A percentile compares a stretch with the other conserved stretches of the same genome.
Conservation (phyloP, 2,113 vertebrate genomes). For the Vireo altiloquus region DNA sequence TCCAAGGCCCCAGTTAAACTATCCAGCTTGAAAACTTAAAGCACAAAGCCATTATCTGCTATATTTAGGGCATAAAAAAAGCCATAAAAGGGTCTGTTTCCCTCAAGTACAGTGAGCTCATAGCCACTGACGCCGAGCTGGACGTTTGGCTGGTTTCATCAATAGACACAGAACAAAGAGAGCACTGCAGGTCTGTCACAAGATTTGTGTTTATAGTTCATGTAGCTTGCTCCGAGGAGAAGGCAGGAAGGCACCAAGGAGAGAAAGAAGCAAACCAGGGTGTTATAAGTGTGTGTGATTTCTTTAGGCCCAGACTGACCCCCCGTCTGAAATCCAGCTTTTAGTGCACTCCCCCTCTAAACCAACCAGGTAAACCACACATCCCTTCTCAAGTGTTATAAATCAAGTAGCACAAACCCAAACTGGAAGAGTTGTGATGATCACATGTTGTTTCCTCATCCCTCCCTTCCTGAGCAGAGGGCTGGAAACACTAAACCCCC, state of each 20-base stretch:
- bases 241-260: neutral
- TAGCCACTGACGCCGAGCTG: neutral
- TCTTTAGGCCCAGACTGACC: neutral
- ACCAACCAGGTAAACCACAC: neutral
- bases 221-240: neutral
- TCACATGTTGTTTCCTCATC: neutral
- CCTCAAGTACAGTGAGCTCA: neutral
- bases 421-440: neutral
- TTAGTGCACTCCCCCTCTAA: neutral
- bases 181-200: neutral
- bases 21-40: neutral
- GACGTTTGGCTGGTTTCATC: neutral
- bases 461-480: neutral
- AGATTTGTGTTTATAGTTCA: neutral
- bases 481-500: fast-evolving
- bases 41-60: neutral
- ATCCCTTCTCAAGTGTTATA: neutral
- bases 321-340: neutral
- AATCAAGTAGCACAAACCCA: neutral
- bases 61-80: neutral
- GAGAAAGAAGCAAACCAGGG: neutral
- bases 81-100: neutral
- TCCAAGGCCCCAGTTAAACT: neutral
- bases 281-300: fast-evolving
- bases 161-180: neutral